Evolutionary conservation across 2,113 vertebrate species (phyloP).

Genomic region (Daboia siamensis): DNA sequence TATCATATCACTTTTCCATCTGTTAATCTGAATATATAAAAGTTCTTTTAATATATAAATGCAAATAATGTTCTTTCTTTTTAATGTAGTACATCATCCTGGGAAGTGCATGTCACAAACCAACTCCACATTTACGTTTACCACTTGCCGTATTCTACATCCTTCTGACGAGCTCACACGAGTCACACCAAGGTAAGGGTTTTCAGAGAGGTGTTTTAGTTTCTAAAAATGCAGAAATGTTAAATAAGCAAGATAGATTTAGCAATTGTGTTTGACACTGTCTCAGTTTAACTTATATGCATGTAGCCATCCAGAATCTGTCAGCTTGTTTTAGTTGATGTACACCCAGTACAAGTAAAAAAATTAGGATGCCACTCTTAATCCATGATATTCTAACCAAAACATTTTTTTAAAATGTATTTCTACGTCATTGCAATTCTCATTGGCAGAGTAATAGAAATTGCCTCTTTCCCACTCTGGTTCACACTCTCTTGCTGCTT

Average conservation of each 20-base stretch:
- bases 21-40: constrained; percentile 30
- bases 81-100: constrained; percentile 85
- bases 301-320: neutral
- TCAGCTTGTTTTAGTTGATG: neutral
- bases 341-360: neutral
- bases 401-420: neutral
- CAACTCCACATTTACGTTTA: constrained; percentile 97
- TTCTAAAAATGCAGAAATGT: neutral
- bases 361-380: neutral
- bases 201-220: neutral
- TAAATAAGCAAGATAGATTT: neutral
- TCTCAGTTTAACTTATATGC: neutral
- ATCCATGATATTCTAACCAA: neutral
- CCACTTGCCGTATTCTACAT: constrained; percentile 96
- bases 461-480: neutral
- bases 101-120: constrained; percentile 97
- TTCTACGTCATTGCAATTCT: neutral
- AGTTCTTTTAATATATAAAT: constrained; percentile 57
- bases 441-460: neutral
- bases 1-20: constrained; percentile 61
- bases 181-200: constrained; percentile 89
- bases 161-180: constrained; percentile 93
- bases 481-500: neutral
- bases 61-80: constrained; percentile 68
- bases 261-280: rapidly evolving